Percentiles rank a stretch among this genome's conserved stretches.
phyloP scores from a whole-genome alignment of 1,140 invertebrate species.

The Eriosoma lanigerum region DNA sequence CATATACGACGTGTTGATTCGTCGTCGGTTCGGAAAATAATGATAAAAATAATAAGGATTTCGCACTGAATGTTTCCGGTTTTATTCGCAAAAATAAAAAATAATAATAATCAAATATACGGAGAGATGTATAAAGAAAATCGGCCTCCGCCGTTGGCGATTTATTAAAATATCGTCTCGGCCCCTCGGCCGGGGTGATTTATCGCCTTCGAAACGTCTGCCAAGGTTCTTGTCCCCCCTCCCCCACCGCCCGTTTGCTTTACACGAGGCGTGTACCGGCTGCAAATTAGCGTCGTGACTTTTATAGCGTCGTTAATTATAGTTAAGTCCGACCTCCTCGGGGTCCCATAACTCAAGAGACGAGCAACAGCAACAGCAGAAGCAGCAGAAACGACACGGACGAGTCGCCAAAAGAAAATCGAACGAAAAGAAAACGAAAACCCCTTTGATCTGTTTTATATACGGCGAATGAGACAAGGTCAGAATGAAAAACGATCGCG shows the following conservation, averaged over 20 bases:
- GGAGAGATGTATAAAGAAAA: slow-evolving; percentile 29
- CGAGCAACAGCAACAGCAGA: slow-evolving; percentile 6
- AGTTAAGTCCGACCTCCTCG: slow-evolving; percentile 45
- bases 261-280: slow-evolving; percentile 30
- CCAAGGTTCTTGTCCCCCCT: slow-evolving; percentile 15
- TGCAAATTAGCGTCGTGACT: slow-evolving; percentile 51
- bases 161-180: slow-evolving; percentile 49
- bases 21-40: neutral
- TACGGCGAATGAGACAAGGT: neutral
- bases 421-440: neutral
- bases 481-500: no score
- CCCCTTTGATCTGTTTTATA: slow-evolving; percentile 6
- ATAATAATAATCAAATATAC: neutral
- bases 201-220: slow-evolving; percentile 40
- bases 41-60: no score
- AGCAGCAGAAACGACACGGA: neutral
- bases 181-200: slow-evolving; percentile 29
- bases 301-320: slow-evolving; percentile 51
- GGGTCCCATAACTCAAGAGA: slow-evolving; percentile 39
- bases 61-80: neutral
- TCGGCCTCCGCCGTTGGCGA: neutral
- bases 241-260: neutral
- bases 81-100: neutral
- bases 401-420: neutral
- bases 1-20: no score